Conservation (phyloP, 2,113 vertebrate species). For the Apodemus speciosus region DNA sequence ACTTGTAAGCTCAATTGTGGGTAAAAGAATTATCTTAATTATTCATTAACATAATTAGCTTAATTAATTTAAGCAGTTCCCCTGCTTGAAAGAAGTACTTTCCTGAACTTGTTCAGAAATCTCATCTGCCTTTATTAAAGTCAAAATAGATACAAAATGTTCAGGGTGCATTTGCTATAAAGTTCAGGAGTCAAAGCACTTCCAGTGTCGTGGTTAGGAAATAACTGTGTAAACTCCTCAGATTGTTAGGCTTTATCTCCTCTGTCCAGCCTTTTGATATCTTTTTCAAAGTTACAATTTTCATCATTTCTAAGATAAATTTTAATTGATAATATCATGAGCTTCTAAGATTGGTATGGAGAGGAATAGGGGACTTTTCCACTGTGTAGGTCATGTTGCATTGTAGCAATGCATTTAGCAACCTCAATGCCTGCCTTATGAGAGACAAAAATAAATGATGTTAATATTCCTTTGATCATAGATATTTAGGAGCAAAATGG, state of each 20-base stretch:
- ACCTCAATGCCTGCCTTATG: not conserved
- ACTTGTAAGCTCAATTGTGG: conserved; percentile 63
- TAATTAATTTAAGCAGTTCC: conserved; percentile 81
- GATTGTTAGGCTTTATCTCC: conserved; percentile 43
- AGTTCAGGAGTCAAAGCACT: conserved; percentile 31
- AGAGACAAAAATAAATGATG: not conserved
- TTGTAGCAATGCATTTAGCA: not conserved
- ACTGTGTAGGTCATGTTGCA: not conserved
- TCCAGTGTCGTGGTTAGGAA: not conserved
- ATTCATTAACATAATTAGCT: conserved; percentile 81
- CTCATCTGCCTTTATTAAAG: conserved; percentile 68
- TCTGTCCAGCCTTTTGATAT: not conserved
- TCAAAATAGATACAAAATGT: conserved; percentile 52
- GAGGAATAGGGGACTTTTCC: not conserved
- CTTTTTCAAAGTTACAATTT: not conserved
- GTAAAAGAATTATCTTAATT: conserved; percentile 78
- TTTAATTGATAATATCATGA: not conserved
- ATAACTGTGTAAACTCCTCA: not conserved
- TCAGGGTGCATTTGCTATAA: conserved; percentile 19
- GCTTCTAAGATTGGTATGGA: not conserved
- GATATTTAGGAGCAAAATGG: not conserved
- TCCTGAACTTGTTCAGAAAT: conserved; percentile 79
- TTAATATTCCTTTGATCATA: not conserved
- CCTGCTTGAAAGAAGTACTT: conserved; percentile 77
- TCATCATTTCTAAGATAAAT: conserved; percentile 13